Evolutionary conservation across 2,113 vertebrate genomes (phyloP).

Genomic region (Seriola rivoliana): DNA sequence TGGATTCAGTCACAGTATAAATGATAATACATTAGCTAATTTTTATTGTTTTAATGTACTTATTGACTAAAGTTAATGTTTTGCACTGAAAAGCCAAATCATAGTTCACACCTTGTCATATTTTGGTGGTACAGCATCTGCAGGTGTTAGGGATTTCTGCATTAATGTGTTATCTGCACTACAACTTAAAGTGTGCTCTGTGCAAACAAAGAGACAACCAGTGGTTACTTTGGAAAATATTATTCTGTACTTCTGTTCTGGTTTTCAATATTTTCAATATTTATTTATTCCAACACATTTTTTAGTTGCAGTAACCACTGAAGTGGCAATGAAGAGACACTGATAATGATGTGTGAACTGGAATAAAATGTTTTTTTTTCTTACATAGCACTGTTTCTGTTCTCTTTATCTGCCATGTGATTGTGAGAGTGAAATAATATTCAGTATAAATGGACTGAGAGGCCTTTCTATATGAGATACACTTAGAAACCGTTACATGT

Average conservation of each 20-base stretch:
- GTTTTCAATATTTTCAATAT: conserved; percentile 39
- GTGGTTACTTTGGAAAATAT: conserved; percentile 28
- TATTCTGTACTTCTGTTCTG: conserved; percentile 28
- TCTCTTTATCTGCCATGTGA: neutral
- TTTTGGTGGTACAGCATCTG: conserved; percentile 39
- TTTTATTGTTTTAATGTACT: conserved; percentile 31
- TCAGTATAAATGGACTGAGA: neutral
- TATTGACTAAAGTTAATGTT: conserved; percentile 36
- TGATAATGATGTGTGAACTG: conserved; percentile 45
- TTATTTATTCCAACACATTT: conserved; percentile 66
- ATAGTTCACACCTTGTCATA: conserved; percentile 25
- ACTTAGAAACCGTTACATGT: neutral
- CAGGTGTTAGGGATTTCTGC: conserved; percentile 35
- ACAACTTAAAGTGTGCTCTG: conserved; percentile 23
- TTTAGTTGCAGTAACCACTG: conserved; percentile 32
- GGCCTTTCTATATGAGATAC: neutral
- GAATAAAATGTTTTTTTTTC: conserved; percentile 71
- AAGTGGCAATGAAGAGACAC: conserved; percentile 13
- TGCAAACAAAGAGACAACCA: conserved; percentile 38
- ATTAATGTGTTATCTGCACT: conserved; percentile 40
- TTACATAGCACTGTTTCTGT: conserved; percentile 4
- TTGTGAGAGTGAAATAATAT: neutral
- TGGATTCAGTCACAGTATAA: conserved; percentile 36
- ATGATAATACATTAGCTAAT: conserved; percentile 11
- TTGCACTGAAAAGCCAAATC: conserved; percentile 70